A percentile compares a stretch with the other conserved stretches of the same genome.
Evolutionary conservation across 2,888 invertebrate genomes (phyloP).

Genomic region (Leucoma salicis): DNA sequence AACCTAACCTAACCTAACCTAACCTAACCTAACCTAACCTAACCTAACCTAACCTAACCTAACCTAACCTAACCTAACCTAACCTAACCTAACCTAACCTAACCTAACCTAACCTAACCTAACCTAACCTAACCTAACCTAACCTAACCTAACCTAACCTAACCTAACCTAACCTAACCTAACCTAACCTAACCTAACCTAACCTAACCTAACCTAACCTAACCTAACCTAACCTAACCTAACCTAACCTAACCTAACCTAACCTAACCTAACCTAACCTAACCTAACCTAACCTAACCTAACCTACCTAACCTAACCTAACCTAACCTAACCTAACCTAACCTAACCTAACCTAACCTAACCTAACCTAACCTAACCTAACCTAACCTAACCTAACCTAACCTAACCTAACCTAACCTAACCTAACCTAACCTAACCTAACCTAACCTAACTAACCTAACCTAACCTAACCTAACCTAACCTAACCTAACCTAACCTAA

Average conservation of each 20-base stretch:
- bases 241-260: conserved; percentile 21
- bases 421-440: conserved; percentile 19
- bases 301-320: conserved; percentile 16
- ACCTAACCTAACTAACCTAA: conserved; percentile 18
- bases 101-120: conserved; percentile 32
- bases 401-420: conserved; percentile 15
- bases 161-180: conserved; percentile 35
- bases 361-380: too few species aligned
- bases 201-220: conserved; percentile 31
- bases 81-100: conserved; percentile 33
- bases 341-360: conserved; percentile 13
- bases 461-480: conserved; percentile 22
- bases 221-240: conserved; percentile 24
- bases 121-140: conserved; percentile 35
- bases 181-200: conserved; percentile 35
- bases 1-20: conserved; percentile 18
- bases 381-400: conserved; percentile 17
- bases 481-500: conserved; percentile 24
- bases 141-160: conserved; percentile 35
- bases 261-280: conserved; percentile 20
- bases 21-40: conserved; percentile 29
- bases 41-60: conserved; percentile 27
- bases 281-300: conserved; percentile 24
- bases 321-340: conserved; percentile 13
- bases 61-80: conserved; percentile 34